phyloP scores from a whole-genome alignment of 2,888 invertebrate genomes.

The Sinhomidia bicolor region DNA sequence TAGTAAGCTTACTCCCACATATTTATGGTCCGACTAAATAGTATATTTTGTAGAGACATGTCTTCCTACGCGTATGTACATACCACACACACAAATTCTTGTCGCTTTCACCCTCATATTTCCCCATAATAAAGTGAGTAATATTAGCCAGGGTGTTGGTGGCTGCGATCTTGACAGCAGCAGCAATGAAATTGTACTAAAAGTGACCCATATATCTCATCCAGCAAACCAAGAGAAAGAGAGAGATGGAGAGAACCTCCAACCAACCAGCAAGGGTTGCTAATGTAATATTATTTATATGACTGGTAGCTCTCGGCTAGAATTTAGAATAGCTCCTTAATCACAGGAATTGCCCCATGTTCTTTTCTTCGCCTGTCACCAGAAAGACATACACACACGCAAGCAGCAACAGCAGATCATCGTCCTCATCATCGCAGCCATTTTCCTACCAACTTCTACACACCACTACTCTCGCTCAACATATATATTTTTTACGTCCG shows the following conservation, averaged over 20 bases:
- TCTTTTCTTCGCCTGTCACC: constrained; percentile 48
- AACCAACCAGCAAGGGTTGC: constrained; percentile 34
- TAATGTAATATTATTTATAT: constrained; percentile 57
- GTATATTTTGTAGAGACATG: too few relatives aligned
- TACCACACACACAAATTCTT: too few relatives aligned
- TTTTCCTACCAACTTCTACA: too few relatives aligned
- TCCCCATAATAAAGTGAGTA: constrained; percentile 44
- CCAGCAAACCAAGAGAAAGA: constrained; percentile 22
- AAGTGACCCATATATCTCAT: constrained; percentile 69
- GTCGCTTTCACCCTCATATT: constrained; percentile 4
- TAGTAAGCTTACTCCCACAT: too few relatives aligned
- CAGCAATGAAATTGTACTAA: constrained; percentile 59
- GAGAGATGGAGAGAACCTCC: constrained; percentile 37
- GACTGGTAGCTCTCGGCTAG: constrained; percentile 70
- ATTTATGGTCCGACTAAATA: too few relatives aligned
- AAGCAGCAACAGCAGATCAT: constrained; percentile 45
- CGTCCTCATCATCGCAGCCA: constrained; percentile 16
- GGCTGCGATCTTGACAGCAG: constrained; percentile 22
- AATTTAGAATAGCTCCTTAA: constrained; percentile 71
- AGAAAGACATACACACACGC: constrained; percentile 16
- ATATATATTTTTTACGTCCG: too few relatives aligned
- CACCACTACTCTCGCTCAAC: background rate
- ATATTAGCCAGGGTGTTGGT: constrained; percentile 51
- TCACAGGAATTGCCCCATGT: constrained; percentile 64
- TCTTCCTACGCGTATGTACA: background rate